These are phyloP conservation scores for Conus betulinus DNA, from an alignment of 1,140 invertebrate species.

Conservation along the genomic window DNA sequence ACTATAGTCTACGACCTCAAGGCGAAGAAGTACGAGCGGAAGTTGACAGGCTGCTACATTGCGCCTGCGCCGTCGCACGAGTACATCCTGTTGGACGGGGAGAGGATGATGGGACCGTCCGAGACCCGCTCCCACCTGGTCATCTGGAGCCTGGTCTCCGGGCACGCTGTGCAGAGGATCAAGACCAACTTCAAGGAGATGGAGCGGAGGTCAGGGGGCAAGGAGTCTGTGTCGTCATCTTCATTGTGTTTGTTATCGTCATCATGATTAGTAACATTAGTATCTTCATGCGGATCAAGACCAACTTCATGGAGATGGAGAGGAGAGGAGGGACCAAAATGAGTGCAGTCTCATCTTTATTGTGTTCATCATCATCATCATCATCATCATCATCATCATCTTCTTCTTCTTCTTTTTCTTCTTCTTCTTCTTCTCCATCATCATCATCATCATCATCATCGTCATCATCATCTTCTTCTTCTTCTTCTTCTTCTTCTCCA, in stretches of 20 bases:
- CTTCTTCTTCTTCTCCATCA: background rate
- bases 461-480: too few relatives aligned
- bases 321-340: slow-evolving; percentile 20
- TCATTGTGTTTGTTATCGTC: background rate
- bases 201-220: slow-evolving; percentile 39
- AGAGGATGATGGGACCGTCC: slow-evolving; percentile 70
- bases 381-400: too few relatives aligned
- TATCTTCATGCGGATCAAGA: slow-evolving; percentile 54
- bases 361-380: too few relatives aligned
- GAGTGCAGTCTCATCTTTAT: too few relatives aligned
- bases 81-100: slow-evolving; percentile 68
- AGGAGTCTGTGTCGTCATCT: background rate
- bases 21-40: slow-evolving; percentile 64
- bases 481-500: too few relatives aligned
- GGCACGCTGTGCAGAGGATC: slow-evolving; percentile 66
- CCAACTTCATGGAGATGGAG: slow-evolving; percentile 64
- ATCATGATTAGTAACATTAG: background rate
- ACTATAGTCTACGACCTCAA: slow-evolving; percentile 69
- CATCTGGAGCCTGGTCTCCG: slow-evolving; percentile 70
- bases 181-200: slow-evolving; percentile 64
- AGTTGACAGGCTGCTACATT: slow-evolving; percentile 68
- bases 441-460: too few relatives aligned
- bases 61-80: slow-evolving; percentile 70
- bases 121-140: slow-evolving; percentile 71
- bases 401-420: too few relatives aligned